These are phyloP conservation scores for Novumbra hubbsi DNA, from an alignment of 2,797 vertebrate species.

Conservation along the genomic window DNA sequence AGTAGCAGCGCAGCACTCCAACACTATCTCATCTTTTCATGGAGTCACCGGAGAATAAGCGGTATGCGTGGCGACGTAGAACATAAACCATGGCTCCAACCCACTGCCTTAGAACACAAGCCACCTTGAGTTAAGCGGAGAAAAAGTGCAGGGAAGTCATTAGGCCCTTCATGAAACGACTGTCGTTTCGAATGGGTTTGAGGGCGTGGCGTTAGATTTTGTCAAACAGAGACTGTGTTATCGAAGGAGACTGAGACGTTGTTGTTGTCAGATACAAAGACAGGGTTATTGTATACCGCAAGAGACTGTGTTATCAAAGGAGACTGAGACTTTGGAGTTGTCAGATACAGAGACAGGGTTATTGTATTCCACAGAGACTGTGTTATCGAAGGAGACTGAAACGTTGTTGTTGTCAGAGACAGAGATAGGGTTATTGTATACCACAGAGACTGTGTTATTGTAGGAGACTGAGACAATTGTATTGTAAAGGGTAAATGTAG, in stretches of 20 bases:
- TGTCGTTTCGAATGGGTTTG: constrained; percentile 25
- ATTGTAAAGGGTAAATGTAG: no score
- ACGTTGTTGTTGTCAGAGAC: no score
- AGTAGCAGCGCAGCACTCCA: constrained; percentile 38
- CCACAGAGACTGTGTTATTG: no score
- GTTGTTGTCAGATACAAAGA: no score
- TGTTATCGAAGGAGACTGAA: no score
- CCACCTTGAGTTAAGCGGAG: constrained; percentile 23
- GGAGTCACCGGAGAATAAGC: constrained; percentile 44
- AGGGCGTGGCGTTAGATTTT: neutral
- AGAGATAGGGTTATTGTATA: no score
- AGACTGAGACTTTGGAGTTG: no score
- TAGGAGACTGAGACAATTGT: no score
- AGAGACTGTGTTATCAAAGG: no score
- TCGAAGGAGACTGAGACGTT: constrained; percentile 26
- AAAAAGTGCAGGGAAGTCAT: constrained; percentile 28
- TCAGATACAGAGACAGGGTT: no score
- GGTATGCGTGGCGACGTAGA: constrained; percentile 46
- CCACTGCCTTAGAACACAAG: constrained; percentile 1
- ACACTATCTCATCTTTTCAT: constrained; percentile 60
- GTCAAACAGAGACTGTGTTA: constrained; percentile 45
- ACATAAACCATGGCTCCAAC: constrained; percentile 11
- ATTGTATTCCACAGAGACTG: no score
- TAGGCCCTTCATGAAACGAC: constrained; percentile 10
- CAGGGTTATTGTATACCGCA: no score